Percentiles rank a stretch among this genome's conserved stretches.
phyloP scores from a whole-genome alignment of 2,113 vertebrate genomes.

The Corythaeola cristata region DNA sequence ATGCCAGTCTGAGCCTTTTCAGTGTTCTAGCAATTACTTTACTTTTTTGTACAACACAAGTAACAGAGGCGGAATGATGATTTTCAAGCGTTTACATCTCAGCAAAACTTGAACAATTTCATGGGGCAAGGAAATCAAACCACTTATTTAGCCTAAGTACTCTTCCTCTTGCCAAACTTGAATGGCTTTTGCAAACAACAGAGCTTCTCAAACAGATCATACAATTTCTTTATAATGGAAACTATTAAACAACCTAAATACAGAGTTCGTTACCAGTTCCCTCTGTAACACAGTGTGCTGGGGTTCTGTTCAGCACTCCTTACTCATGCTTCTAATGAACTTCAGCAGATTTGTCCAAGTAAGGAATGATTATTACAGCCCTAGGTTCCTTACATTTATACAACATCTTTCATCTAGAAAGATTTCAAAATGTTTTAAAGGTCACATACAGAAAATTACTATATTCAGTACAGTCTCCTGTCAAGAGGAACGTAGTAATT shows the following conservation, averaged over 20 bases:
- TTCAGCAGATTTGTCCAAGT: slow-evolving; percentile 20
- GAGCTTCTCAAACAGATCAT: slow-evolving; percentile 4
- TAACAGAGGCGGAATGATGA: not conserved
- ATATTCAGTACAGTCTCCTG: not conserved
- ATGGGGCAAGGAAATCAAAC: slow-evolving; percentile 17
- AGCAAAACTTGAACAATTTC: slow-evolving; percentile 10
- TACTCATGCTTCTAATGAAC: slow-evolving; percentile 10
- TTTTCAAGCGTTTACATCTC: slow-evolving; percentile 1
- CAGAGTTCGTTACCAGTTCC: not conserved
- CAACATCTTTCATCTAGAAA: slow-evolving; percentile 6
- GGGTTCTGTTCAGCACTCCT: not conserved
- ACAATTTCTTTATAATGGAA: slow-evolving; percentile 32
- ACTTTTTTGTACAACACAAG: not conserved
- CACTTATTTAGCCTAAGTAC: slow-evolving; percentile 9
- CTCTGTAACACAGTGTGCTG: not conserved
- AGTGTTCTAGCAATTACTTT: not conserved
- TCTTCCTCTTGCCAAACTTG: not conserved
- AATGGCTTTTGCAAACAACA: slow-evolving; percentile 31
- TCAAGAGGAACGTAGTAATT: not conserved
- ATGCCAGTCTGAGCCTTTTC: not conserved
- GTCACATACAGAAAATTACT: slow-evolving; percentile 42
- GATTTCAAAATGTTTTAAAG: slow-evolving; percentile 28
- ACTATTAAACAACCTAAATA: slow-evolving; percentile 39
- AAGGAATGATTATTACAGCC: slow-evolving; percentile 7
- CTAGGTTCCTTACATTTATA: not conserved